Evolutionary conservation across 2,888 invertebrate genomes (phyloP).

Genomic region (Adela reaumurella): DNA sequence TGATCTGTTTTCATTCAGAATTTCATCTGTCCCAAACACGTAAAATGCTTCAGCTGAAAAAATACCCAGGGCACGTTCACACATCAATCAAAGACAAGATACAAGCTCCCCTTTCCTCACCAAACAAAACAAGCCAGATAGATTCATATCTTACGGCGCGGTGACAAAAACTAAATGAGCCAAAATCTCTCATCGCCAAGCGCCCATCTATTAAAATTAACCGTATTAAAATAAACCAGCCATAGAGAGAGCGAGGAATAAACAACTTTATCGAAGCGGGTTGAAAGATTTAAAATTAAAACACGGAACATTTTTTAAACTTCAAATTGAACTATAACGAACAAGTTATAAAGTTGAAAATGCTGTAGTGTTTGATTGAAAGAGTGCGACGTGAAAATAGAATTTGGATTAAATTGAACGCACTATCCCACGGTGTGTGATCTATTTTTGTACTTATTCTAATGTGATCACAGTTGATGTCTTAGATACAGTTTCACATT

Average conservation of each 20-base stretch:
- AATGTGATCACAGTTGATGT: background rate
- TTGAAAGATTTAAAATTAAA: no score
- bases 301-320: no score
- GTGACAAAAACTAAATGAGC: background rate
- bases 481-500: background rate
- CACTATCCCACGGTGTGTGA: slow-evolving; percentile 4
- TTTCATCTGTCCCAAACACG: no score
- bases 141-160: background rate
- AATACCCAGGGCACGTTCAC: background rate
- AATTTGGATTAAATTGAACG: background rate
- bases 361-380: no score
- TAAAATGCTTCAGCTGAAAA: no score
- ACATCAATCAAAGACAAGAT: background rate
- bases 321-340: no score
- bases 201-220: background rate
- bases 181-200: background rate
- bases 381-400: background rate
- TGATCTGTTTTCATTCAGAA: no score
- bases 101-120: background rate
- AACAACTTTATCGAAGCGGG: no score
- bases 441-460: slow-evolving; percentile 1
- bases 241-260: no score
- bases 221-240: background rate
- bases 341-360: no score
- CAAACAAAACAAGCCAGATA: background rate